Evolutionary conservation across 2,113 vertebrate species (phyloP).

Genomic region (Hepsetus odoe): DNA sequence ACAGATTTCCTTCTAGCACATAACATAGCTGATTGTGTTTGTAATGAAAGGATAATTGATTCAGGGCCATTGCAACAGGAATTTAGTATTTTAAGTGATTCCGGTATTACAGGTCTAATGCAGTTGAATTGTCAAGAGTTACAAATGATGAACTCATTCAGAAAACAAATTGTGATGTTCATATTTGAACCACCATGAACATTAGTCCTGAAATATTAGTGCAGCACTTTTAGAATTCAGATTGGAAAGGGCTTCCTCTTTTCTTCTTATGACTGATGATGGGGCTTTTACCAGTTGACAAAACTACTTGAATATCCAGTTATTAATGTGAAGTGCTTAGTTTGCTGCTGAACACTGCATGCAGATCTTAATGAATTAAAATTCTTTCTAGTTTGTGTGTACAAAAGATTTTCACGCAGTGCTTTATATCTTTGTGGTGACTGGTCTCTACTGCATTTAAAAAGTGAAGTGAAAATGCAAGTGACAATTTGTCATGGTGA

Average conservation of each 20-base stretch:
- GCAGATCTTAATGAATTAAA: neutral
- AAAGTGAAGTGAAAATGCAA: no score
- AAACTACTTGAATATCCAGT: neutral
- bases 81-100: neutral
- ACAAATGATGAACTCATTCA: neutral
- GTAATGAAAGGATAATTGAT: neutral
- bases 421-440: constrained; percentile 4
- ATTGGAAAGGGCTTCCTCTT: neutral
- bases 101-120: neutral
- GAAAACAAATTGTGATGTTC: neutral
- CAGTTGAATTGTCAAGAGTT: neutral
- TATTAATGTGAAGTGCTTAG: neutral
- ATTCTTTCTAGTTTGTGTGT: neutral
- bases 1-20: constrained; percentile 7
- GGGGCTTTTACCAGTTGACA: constrained; percentile 4
- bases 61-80: neutral
- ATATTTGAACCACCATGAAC: neutral
- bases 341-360: neutral
- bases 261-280: neutral
- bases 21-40: neutral
- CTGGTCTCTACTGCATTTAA: neutral
- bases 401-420: neutral
- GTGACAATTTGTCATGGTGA: no score
- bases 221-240: neutral
- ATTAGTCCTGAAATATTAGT: neutral